These are phyloP conservation scores for Sphaeramia orbicularis DNA, from an alignment of 2,797 vertebrate species.

Conservation along the genomic window DNA sequence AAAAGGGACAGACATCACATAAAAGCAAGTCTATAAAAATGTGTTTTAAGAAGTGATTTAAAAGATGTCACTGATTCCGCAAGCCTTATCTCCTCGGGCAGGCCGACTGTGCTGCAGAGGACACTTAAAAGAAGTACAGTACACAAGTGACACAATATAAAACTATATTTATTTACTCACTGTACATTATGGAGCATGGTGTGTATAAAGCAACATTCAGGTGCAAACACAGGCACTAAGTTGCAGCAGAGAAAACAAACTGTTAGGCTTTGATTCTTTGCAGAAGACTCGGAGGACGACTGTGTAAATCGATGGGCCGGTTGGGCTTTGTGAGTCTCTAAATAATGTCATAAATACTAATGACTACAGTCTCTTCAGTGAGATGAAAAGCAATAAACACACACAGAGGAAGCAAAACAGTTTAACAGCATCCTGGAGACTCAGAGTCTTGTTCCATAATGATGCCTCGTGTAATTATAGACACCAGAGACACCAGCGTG, in stretches of 20 bases:
- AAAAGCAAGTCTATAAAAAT: too few species aligned
- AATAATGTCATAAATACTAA: slow-evolving; percentile 51
- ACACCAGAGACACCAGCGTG: slow-evolving; percentile 9
- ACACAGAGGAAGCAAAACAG: slow-evolving; percentile 28
- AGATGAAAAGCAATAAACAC: slow-evolving; percentile 33
- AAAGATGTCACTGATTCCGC: too few species aligned
- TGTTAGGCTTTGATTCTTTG: not conserved
- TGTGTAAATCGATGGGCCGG: slow-evolving; percentile 21
- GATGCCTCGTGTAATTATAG: slow-evolving; percentile 19
- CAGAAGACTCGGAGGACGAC: slow-evolving; percentile 1
- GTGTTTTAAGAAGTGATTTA: too few species aligned
- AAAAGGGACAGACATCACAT: too few species aligned
- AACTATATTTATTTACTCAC: slow-evolving; percentile 71
- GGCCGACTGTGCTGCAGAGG: too few species aligned
- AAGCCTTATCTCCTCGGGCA: too few species aligned
- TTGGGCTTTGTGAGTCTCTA: not conserved
- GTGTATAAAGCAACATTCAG: not conserved
- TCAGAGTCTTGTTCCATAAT: slow-evolving; percentile 16
- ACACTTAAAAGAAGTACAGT: not conserved
- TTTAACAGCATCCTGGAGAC: slow-evolving; percentile 49
- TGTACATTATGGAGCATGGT: slow-evolving; percentile 42
- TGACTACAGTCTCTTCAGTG: slow-evolving; percentile 13
- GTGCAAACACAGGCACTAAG: slow-evolving; percentile 2
- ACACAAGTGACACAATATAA: slow-evolving; percentile 50
- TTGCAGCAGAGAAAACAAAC: not conserved